phyloP scores from a whole-genome alignment of 2,113 vertebrate genomes.

The Phrynocephalus versicolor region DNA sequence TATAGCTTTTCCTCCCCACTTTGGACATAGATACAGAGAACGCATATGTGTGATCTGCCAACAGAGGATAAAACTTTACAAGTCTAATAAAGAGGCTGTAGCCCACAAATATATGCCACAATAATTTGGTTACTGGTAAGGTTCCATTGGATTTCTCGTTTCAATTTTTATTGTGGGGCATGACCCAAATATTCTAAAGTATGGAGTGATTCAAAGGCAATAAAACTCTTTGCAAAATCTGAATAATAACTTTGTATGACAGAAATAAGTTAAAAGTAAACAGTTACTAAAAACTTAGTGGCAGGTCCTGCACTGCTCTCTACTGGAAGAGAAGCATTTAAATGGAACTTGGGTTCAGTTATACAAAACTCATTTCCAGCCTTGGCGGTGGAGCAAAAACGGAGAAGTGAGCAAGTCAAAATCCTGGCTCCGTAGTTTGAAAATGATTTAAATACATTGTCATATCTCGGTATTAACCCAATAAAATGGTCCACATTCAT shows the following conservation, averaged over 20 bases:
- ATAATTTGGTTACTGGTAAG: no score
- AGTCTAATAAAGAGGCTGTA: no score
- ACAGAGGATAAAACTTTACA: no score
- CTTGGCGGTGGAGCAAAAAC: neutral
- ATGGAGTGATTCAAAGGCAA: no score
- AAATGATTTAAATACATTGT: neutral
- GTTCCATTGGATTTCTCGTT: no score
- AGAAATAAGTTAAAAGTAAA: constrained; percentile 23
- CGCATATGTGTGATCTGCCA: no score
- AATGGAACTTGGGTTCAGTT: constrained; percentile 4
- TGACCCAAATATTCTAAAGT: no score
- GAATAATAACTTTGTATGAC: neutral
- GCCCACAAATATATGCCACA: no score
- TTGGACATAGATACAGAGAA: no score
- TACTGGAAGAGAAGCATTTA: constrained; percentile 67
- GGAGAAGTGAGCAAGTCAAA: neutral
- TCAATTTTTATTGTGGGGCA: no score
- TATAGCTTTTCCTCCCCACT: no score
- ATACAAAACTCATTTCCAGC: neutral
- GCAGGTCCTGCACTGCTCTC: constrained; percentile 74
- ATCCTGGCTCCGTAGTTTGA: neutral
- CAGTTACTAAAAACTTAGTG: constrained; percentile 33
- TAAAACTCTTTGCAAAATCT: no score
- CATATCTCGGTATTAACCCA: neutral
- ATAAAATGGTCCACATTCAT: neutral